A percentile compares a stretch with the other conserved stretches of the same genome.
These are phyloP conservation scores for Rhopalosiphum nymphaeae DNA, from an alignment of 2,888 invertebrate species.

Conservation along the genomic window DNA sequence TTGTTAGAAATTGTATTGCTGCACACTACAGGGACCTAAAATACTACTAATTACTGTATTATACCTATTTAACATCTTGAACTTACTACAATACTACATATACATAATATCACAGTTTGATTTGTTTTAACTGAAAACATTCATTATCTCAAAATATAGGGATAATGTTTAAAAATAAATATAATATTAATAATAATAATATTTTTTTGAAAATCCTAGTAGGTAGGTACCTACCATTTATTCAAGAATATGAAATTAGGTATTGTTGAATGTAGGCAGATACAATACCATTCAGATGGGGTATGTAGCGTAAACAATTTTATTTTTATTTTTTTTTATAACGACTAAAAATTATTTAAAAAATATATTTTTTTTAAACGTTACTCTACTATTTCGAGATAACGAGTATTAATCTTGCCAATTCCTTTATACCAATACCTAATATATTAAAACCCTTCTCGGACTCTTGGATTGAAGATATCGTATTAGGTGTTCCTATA, in stretches of 20 bases:
- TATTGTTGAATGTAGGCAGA: background rate
- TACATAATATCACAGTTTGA: background rate
- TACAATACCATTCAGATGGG: background rate
- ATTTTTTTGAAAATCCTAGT: background rate
- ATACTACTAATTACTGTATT: background rate
- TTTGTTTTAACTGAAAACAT: background rate
- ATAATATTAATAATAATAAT: background rate
- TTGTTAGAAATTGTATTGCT: background rate
- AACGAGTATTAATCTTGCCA: background rate
- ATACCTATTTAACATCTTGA: background rate
- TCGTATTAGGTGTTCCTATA: background rate
- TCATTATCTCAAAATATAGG: background rate
- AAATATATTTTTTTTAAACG: background rate
- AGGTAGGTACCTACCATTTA: background rate
- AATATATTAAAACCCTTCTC: background rate
- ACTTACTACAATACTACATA: background rate
- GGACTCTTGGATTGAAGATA: background rate
- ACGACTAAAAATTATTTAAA: background rate
- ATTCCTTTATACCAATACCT: background rate
- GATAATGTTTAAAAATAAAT: no score
- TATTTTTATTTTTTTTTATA: background rate
- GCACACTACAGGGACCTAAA: background rate
- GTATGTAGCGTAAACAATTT: no score
- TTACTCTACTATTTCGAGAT: background rate
- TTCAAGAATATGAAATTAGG: background rate